Evolutionary conservation across 2,888 invertebrate species (phyloP), one percentile per base, ranked within the genome.

Genomic region (Drosophila picticornis): DNA sequence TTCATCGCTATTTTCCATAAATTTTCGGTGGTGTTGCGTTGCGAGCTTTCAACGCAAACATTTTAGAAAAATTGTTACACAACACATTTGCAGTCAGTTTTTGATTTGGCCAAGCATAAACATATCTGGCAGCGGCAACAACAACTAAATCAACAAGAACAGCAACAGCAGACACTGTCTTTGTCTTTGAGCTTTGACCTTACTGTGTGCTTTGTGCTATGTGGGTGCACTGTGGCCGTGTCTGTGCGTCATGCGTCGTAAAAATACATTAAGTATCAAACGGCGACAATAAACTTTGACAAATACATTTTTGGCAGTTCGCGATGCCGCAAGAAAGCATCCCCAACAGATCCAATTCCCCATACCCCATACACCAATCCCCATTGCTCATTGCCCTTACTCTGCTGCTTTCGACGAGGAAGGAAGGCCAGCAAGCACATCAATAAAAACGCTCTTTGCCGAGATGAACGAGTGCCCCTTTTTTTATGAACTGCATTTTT

Each of bases 41-140:
- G 66, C 80, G 64, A 83, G 70, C 81, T 81, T 85, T 71, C 65
- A 59, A 61, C 76, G 62, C 74, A 84, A 82, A 83, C 71, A 81
- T 81, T 84, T 79, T 79, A 79, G 77, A 84, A 79, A 72, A 79
- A 84, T 72, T 86, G 80, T 59, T 73, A 83, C 77, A 84, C 84
- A 82, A 76, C 86, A 84, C 84, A 84, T 82, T 85, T 84, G 80
- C 86, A 84, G 84, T 74, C 80, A 85, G 87, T 87, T 83, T 86
- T 85, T 86, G 85, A 83, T 81, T 82, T 81, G 73, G 66, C 70
- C 64, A 66, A 53, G 43, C 29, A 58, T 48, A 59, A 62, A 75
- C 53, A 56, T 38, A 62, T 50, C 31, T 57, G 63, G 25, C 69
- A 67, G 51, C 70, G 22, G 16, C 40, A 53, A 10, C 57, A 64